Percentiles rank a stretch among this genome's conserved stretches.
These are phyloP conservation scores for Xyrichtys novacula DNA, from an alignment of 2,797 vertebrate species.

Conservation along the genomic window DNA sequence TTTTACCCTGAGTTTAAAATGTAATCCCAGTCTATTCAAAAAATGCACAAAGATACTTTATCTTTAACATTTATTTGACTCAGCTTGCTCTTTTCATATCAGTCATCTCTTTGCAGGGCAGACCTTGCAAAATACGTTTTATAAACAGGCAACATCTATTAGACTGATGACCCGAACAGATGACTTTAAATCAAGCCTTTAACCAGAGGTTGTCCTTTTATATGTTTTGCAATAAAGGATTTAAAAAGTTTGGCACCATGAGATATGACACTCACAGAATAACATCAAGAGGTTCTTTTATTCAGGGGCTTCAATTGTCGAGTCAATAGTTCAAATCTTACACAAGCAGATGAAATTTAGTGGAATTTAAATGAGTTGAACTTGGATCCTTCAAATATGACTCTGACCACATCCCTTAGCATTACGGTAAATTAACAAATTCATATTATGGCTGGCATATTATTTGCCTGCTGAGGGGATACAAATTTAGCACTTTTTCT, in stretches of 20 bases:
- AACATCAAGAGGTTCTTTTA: not conserved
- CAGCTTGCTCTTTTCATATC: too few relatives aligned
- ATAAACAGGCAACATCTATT: too few relatives aligned
- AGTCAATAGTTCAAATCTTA: slow-evolving; percentile 27
- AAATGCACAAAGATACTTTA: too few relatives aligned
- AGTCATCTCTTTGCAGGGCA: too few relatives aligned
- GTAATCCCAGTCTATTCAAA: too few relatives aligned
- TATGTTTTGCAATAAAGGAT: too few relatives aligned
- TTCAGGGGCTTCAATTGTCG: slow-evolving; percentile 2
- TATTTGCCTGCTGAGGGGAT: slow-evolving; percentile 28
- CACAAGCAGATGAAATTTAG: not conserved
- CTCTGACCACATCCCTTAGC: slow-evolving; percentile 25
- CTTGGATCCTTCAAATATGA: slow-evolving; percentile 16
- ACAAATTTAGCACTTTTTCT: slow-evolving; percentile 17
- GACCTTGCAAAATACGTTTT: too few relatives aligned
- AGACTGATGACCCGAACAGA: too few relatives aligned
- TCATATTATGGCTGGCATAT: slow-evolving; percentile 47
- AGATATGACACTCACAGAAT: slow-evolving; percentile 1
- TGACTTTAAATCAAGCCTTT: too few relatives aligned
- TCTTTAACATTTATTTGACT: too few relatives aligned
- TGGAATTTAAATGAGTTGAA: slow-evolving; percentile 19
- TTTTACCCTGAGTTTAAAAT: too few relatives aligned
- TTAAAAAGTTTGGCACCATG: slow-evolving; percentile 12
- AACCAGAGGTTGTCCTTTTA: too few relatives aligned
- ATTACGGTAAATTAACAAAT: slow-evolving; percentile 45